Conservation (phyloP, 2,888 invertebrate species). For the Cataglyphis rosenhaueri region DNA sequence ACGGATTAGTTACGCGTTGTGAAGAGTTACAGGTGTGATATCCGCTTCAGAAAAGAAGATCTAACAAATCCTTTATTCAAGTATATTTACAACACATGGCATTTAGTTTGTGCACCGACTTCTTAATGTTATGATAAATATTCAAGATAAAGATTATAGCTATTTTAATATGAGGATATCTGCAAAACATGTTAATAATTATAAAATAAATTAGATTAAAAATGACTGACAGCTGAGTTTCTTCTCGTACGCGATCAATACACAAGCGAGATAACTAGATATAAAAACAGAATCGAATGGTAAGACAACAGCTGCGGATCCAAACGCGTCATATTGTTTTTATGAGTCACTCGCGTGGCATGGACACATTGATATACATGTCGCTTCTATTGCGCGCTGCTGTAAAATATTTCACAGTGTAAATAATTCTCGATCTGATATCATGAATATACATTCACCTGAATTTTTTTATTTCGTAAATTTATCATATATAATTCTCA, state of each 20-base stretch:
- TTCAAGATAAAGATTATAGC: background rate
- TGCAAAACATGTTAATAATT: conserved; percentile 11
- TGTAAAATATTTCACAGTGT: background rate
- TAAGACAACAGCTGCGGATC: conserved; percentile 79
- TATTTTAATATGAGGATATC: background rate
- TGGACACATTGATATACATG: conserved; percentile 67
- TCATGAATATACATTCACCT: background rate
- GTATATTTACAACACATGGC: conserved; percentile 17
- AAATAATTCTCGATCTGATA: conserved; percentile 3
- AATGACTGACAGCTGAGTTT: background rate
- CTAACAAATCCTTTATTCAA: conserved; percentile 13
- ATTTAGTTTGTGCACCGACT: background rate
- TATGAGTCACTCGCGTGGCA: conserved; percentile 75
- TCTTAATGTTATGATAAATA: conserved; percentile 4
- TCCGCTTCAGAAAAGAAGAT: conserved; percentile 23
- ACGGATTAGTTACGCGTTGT: conserved; percentile 38
- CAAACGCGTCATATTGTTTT: conserved; percentile 80
- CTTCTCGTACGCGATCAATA: background rate
- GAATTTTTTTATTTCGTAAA: background rate
- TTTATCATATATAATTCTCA: background rate
- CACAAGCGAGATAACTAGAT: conserved; percentile 64
- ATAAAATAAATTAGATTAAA: conserved; percentile 22
- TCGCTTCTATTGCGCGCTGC: conserved; percentile 48
- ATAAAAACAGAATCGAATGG: conserved; percentile 69
- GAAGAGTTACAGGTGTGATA: conserved; percentile 21